Conservation (phyloP, 2,113 vertebrate species). For the Arvicanthis niloticus region DNA sequence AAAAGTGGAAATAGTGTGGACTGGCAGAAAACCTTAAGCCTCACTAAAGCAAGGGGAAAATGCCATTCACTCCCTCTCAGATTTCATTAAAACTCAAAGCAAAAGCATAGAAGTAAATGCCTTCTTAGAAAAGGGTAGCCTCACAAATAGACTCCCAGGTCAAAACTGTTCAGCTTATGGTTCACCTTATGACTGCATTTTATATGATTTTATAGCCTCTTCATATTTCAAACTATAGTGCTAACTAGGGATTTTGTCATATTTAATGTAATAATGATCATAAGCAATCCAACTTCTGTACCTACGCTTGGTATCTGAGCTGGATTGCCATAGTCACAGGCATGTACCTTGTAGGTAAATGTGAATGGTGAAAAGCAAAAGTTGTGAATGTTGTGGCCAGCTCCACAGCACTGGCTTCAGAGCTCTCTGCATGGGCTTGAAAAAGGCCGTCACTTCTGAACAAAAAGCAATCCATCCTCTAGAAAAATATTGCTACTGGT, state of each 20-base stretch:
- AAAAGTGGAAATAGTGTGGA: constrained; percentile 80
- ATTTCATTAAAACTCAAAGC: constrained; percentile 86
- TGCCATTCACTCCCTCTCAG: constrained; percentile 83
- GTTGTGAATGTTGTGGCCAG: constrained; percentile 80
- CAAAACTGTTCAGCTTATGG: constrained; percentile 81
- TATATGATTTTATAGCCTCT: constrained; percentile 86
- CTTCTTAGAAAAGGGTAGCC: constrained; percentile 82
- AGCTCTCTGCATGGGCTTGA: constrained; percentile 84
- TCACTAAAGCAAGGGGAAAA: constrained; percentile 87
- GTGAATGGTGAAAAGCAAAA: constrained; percentile 84
- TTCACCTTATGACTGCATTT: constrained; percentile 77
- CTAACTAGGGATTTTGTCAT: constrained; percentile 83
- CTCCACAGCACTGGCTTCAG: constrained; percentile 77
- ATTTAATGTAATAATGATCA: constrained; percentile 86
- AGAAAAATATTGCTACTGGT: constrained; percentile 60
- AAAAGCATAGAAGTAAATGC: constrained; percentile 75
- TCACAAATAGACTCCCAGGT: constrained; percentile 85
- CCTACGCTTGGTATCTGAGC: constrained; percentile 80
- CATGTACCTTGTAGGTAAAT: constrained; percentile 83
- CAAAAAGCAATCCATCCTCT: constrained; percentile 67
- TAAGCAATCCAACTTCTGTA: constrained; percentile 80
- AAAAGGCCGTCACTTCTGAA: constrained; percentile 82
- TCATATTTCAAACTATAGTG: constrained; percentile 81
- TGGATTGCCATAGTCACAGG: constrained; percentile 78
- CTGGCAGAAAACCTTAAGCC: constrained; percentile 86